Base-by-base conservation (phyloP, 2,888 invertebrate species). In the Bhutanitis thaidina region DNA sequence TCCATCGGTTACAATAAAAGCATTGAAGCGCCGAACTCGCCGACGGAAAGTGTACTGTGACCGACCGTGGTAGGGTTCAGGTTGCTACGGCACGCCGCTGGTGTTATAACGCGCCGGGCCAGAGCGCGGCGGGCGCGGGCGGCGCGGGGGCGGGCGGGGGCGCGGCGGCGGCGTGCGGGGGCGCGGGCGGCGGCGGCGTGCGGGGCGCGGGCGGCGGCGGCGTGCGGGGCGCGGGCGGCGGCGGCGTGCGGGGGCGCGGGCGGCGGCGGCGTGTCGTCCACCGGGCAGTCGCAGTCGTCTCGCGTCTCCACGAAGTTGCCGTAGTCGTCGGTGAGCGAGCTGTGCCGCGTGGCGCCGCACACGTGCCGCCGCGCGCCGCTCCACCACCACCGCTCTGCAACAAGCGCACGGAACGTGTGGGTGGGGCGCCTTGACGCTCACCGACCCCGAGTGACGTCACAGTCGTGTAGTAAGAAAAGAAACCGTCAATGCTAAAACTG, bases 311-410 rank as follows among this genome's bases (percentile, higher is more conserved):
- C 79, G 72, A 89, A 90, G 82, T 90, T 90, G 49, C 90, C 90
- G 78, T 90, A 90, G 75, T 90, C 90, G 81, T 90, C 90, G 7
- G 90, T 90, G 39, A 89, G 81, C 54, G 88, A 75, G 60, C 77
- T 72, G 80, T 90, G 90, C 0, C 84, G 79, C 54, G 78, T 71
- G 49, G 77, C 74, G 54, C 84, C 75, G 74, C 84, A 88, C 64
- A 74, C 71, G 80, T 85, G 87, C n/a, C 84, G 80, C 52, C 78
- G 69, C 35, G 69, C 77, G 44, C 74, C 77, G 67, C 49, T 58
- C 66, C 86, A 80, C 84, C 90, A 80, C 66, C 69, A 69, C 0
- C 77, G 72, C 62, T 86, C 87, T 87, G 67, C 1, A 14, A 49
- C 20, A 20, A 20, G 5, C 20, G 5, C 5, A 20, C 15, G 12